A percentile compares a stretch with the other conserved stretches of the same genome.
phyloP scores from a whole-genome alignment of 2,113 vertebrate genomes.

The Pica pica region DNA sequence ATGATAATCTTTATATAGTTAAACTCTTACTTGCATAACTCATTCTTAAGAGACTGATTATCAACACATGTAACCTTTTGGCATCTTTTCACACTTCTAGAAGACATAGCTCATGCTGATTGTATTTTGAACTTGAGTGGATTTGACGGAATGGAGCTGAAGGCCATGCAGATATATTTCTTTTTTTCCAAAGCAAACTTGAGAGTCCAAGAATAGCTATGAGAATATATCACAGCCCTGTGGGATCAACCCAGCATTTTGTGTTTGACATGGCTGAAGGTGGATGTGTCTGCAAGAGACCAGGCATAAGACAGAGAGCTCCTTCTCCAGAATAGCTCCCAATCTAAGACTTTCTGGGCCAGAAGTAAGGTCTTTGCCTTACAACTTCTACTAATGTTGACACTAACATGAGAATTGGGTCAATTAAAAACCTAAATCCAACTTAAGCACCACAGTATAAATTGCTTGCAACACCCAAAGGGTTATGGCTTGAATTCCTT shows the following conservation, averaged over 20 bases:
- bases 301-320: neutral
- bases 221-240: neutral
- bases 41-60: neutral
- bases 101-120: neutral
- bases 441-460: neutral
- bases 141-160: neutral
- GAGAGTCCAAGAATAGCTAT: neutral
- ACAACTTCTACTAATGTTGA: neutral
- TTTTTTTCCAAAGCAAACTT: neutral
- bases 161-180: neutral
- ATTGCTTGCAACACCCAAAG: accelerated
- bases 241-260: neutral
- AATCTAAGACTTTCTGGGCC: neutral
- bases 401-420: neutral
- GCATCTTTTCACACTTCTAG: neutral
- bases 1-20: neutral
- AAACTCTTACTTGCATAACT: neutral
- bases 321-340: neutral
- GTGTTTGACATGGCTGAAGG: neutral
- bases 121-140: neutral
- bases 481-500: neutral
- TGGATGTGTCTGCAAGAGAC: neutral
- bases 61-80: neutral
- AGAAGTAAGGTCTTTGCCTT: neutral
- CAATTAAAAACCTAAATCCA: neutral